A percentile compares a stretch with the other conserved stretches of the same genome.
These are phyloP conservation scores for Fringilla coelebs DNA, from an alignment of 2,797 vertebrate species.

Conservation along the genomic window DNA sequence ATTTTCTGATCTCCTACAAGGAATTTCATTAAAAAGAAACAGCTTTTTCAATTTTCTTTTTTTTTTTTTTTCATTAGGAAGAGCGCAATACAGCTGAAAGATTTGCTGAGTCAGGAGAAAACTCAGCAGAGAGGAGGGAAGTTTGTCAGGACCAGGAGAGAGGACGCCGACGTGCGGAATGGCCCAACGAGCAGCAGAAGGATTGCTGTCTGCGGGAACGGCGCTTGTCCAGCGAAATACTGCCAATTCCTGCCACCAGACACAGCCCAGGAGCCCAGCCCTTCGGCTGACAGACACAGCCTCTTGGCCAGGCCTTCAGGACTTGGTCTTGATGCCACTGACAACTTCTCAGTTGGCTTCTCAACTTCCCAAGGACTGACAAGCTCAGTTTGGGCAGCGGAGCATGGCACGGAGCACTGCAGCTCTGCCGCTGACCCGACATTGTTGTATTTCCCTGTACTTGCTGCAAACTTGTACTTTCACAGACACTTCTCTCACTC, in stretches of 20 bases:
- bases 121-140: not conserved
- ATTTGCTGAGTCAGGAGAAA: constrained; percentile 20
- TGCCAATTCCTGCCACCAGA: not conserved
- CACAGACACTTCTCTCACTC: not conserved
- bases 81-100: not conserved
- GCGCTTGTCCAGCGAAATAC: not conserved
- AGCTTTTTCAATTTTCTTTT: not conserved
- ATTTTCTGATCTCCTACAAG: constrained; percentile 17
- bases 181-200: not conserved
- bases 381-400: not conserved
- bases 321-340: not conserved
- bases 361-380: not conserved
- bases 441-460: not conserved
- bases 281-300: not conserved
- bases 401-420: not conserved
- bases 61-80: not conserved
- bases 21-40: constrained; percentile 36
- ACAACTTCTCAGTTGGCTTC: not conserved
- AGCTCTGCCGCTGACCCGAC: not conserved
- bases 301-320: not conserved
- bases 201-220: not conserved
- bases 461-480: not conserved
- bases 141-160: not conserved
- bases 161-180: not conserved
- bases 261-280: not conserved